Conservation (phyloP, 2,888 invertebrate genomes). For the Mongoloraphidia duomilia region DNA sequence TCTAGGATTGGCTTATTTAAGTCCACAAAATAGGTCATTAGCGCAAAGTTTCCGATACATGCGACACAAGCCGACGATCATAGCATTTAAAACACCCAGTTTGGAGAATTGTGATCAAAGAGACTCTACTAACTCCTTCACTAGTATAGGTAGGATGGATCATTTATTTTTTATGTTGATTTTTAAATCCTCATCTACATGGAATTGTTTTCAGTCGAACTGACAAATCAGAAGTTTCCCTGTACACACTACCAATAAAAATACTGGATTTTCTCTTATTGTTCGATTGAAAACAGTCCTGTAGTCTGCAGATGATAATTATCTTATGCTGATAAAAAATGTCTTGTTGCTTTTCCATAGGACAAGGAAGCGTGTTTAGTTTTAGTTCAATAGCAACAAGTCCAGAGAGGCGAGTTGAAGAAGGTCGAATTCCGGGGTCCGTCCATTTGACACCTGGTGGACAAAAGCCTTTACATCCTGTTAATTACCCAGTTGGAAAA, state of each 20-base stretch:
- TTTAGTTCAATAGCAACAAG: constrained; percentile 27
- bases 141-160: constrained; percentile 35
- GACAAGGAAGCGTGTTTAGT: constrained; percentile 22
- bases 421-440: constrained; percentile 35
- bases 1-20: constrained; percentile 51
- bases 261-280: too few species aligned
- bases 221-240: too few species aligned
- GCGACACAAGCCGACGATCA: constrained; percentile 77
- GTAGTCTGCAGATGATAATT: neutral
- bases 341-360: constrained; percentile 1
- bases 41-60: constrained; percentile 83
- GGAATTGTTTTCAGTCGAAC: too few species aligned
- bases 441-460: constrained; percentile 22
- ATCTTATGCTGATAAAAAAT: neutral
- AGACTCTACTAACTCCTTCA: constrained; percentile 39
- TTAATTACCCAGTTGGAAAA: constrained; percentile 64
- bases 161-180: too few species aligned
- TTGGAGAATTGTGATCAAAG: constrained; percentile 51
- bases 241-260: too few species aligned
- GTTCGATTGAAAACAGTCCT: too few species aligned
- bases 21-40: constrained; percentile 63
- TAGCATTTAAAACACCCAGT: constrained; percentile 74
- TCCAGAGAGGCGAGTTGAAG: constrained; percentile 40
- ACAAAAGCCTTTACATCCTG: constrained; percentile 20
- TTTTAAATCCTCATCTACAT: too few species aligned